A percentile compares a stretch with the other conserved stretches of the same genome.
phyloP scores from a whole-genome alignment of 2,113 vertebrate species.

The Dolichotis patagonum region DNA sequence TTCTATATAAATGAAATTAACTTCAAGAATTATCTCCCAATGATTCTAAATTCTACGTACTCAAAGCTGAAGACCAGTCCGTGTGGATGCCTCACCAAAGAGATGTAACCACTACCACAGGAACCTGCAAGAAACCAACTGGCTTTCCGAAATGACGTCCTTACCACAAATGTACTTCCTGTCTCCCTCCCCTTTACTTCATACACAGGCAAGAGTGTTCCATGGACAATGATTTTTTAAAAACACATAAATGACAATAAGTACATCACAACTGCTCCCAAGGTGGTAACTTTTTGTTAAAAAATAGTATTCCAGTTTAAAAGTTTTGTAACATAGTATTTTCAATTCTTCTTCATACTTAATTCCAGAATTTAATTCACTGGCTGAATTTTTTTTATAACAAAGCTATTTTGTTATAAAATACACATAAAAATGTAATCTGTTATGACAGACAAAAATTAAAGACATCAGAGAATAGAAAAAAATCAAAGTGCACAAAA shows the following conservation, averaged over 20 bases:
- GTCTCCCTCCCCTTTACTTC: not conserved
- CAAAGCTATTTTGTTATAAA: not conserved
- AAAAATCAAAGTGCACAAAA: not conserved
- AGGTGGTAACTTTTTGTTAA: not conserved
- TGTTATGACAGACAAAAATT: not conserved
- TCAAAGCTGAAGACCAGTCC: not conserved
- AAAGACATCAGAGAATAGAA: not conserved
- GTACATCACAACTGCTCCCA: conserved; percentile 22
- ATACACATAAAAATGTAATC: not conserved
- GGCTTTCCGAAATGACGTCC: not conserved
- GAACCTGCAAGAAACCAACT: not conserved
- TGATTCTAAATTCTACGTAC: not conserved
- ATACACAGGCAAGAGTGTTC: not conserved
- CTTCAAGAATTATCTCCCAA: not conserved
- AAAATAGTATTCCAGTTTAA: not conserved
- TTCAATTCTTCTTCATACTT: not conserved
- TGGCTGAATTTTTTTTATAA: not conserved
- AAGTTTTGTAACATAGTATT: conserved; percentile 15
- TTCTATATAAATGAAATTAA: not conserved
- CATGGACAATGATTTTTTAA: not conserved
- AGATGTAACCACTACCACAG: not conserved
- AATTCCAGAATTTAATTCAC: conserved; percentile 1
- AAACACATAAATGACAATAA: not conserved
- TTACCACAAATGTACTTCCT: not conserved
- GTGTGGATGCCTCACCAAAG: not conserved